Conservation (phyloP, 2,888 invertebrate genomes). For the Agapostemon virescens region DNA sequence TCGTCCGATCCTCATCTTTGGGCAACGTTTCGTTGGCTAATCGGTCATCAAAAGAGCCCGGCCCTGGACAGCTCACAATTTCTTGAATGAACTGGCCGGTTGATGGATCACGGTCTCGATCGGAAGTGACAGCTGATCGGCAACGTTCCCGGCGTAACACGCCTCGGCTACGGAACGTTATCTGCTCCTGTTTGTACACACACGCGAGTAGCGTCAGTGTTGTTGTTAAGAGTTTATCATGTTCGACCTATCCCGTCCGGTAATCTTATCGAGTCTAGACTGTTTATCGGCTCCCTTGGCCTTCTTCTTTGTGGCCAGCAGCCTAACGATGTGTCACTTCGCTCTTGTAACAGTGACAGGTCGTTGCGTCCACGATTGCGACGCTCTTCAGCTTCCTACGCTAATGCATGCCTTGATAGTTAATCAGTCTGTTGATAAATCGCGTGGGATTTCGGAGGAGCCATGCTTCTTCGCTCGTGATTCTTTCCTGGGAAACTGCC, state of each 20-base stretch:
- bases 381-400: not conserved
- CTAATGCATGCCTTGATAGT: too few species aligned
- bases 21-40: slow-evolving; percentile 14
- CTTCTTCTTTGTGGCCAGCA: slow-evolving; percentile 36
- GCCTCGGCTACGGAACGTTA: slow-evolving; percentile 25
- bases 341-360: slow-evolving; percentile 50
- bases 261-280: slow-evolving; percentile 63
- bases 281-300: slow-evolving; percentile 58
- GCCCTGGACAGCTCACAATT: slow-evolving; percentile 26
- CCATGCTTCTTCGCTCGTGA: too few species aligned
- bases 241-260: slow-evolving; percentile 52
- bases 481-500: too few species aligned
- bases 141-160: slow-evolving; percentile 25
- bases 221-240: slow-evolving; percentile 61
- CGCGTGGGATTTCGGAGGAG: too few species aligned
- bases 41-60: slow-evolving; percentile 32
- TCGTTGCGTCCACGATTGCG: slow-evolving; percentile 28
- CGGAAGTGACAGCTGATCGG: slow-evolving; percentile 39
- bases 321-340: slow-evolving; percentile 38
- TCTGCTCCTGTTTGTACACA: slow-evolving; percentile 23
- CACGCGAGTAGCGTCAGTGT: not conserved
- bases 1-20: not conserved
- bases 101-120: slow-evolving; percentile 38
- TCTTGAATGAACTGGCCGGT: slow-evolving; percentile 49
- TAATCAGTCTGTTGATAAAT: too few species aligned